Base-by-base conservation (phyloP, 2,888 invertebrate species). In the Schizaphis graminum region DNA sequence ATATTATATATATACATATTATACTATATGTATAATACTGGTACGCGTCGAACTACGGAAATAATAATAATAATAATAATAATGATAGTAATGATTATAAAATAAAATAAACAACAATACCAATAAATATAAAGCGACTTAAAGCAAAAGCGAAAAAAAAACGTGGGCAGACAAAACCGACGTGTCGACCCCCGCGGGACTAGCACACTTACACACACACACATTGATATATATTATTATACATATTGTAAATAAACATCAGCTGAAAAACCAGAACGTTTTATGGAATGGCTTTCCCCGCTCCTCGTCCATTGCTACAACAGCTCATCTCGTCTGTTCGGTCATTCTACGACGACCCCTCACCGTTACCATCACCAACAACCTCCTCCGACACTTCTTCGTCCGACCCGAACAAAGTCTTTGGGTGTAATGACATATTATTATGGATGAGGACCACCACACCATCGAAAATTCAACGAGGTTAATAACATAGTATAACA, bases 101-200 rank as follows among this genome's bases (percentile, higher is more conserved):
- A 91, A 67, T 49, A 67, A 56, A 85, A 56, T 41, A 56, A 91
- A 85, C 84, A 85, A 57, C 85, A 85, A 85, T 85, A 44, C 91
- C 85, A 44, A 91, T 91, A 91, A 91, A 91, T 91, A 91, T 91
- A 91, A 91, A 91, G 91, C 91, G 56, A 91, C 56, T 91, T 85
- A 44, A n/a, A 85, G 24, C 77, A 35, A 67, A 24, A 67, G n/a
- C 61, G 8, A 67, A 67, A 77, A 41, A 87, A 92, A 87, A 35
- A 61, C 92, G 92, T 92, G 92, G 92, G 92, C 92, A 92, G 87
- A 86, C 86, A 53, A 49, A 56, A 91, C 91, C 84, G 85, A 91
- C 85, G 61, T 49, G 92, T 92, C 87, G 92, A 92, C 92, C 92
- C 87, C 92, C 47, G 87, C 61, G 87, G 91, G 91, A 92, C 77